Evolutionary conservation across 2,113 vertebrate genomes (phyloP).

Genomic region (Cairina moschata): DNA sequence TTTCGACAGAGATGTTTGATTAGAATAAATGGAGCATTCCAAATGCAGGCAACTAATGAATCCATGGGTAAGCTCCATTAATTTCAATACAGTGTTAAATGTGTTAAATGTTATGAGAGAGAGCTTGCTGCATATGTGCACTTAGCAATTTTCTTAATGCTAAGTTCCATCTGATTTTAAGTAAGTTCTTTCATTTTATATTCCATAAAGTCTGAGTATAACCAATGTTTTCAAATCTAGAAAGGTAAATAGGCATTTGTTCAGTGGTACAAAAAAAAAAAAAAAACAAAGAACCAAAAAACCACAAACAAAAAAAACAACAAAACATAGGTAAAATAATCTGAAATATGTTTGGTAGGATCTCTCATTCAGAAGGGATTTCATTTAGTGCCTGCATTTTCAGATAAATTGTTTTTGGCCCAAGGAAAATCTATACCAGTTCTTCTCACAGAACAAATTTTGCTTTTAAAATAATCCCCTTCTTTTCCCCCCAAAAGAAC

Average conservation of each 20-base stretch:
- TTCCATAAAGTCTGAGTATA: not conserved
- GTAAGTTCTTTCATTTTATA: not conserved
- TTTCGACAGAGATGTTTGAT: slow-evolving; percentile 42
- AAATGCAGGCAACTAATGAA: slow-evolving; percentile 52
- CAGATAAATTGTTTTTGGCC: not conserved
- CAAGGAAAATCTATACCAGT: not conserved
- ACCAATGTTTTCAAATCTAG: not conserved
- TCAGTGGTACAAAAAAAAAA: not conserved
- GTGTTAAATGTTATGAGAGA: slow-evolving; percentile 29
- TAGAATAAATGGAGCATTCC: slow-evolving; percentile 45
- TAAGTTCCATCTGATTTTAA: slow-evolving; percentile 25
- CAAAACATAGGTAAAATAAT: not conserved
- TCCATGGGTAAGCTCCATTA: slow-evolving; percentile 34
- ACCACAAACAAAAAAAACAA: too few species aligned
- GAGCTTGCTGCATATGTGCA: not conserved
- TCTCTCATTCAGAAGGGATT: not conserved
- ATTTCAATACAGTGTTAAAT: slow-evolving; percentile 38
- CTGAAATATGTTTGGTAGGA: not conserved
- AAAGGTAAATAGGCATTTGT: slow-evolving; percentile 23
- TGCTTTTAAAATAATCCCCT: not conserved
- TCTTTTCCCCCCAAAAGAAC: not conserved
- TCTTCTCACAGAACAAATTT: not conserved
- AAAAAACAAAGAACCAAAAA: too few species aligned
- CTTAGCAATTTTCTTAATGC: not conserved
- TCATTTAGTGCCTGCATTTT: slow-evolving; percentile 11